Conservation (phyloP, 2,888 invertebrate genomes). For the Drosophila conformis region DNA sequence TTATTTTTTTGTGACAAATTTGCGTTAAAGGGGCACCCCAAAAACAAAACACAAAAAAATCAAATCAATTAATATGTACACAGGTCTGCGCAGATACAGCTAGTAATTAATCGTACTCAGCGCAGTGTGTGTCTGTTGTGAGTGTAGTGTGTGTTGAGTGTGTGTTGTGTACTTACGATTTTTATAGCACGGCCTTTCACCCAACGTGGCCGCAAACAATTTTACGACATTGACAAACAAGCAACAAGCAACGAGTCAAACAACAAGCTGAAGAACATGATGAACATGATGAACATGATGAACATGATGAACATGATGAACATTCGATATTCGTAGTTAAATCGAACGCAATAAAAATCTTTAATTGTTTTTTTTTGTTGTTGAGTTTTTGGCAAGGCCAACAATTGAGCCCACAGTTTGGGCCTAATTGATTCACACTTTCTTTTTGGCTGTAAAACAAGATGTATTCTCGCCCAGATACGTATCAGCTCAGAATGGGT, state of each 20-base stretch:
- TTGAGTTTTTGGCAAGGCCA: conserved; percentile 61
- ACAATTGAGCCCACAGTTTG: conserved; percentile 63
- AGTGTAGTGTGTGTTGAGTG: not conserved
- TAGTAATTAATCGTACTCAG: conserved; percentile 38
- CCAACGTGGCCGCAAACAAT: conserved; percentile 59
- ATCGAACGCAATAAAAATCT: conserved; percentile 70
- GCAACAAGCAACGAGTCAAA: conserved; percentile 13
- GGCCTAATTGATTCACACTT: conserved; percentile 82
- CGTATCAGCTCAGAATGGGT: conserved; percentile 10
- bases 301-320: not conserved
- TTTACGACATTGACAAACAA: conserved; percentile 70
- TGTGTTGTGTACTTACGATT: conserved; percentile 57
- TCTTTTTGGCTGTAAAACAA: conserved; percentile 77
- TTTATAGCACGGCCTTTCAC: conserved; percentile 73
- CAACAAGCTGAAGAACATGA: conserved; percentile 17
- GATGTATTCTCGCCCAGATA: conserved; percentile 55
- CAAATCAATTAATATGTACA: not conserved
- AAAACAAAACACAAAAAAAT: not conserved
- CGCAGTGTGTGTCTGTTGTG: not conserved
- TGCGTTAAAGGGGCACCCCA: conserved; percentile 10
- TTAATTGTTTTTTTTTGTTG: conserved; percentile 65
- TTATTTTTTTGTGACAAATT: conserved; percentile 45
- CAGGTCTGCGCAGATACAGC: conserved; percentile 15
- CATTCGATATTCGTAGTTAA: conserved; percentile 52
- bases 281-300: conserved; percentile 4